A percentile compares a stretch with the other conserved stretches of the same genome.
Evolutionary conservation across 1,140 invertebrate genomes (phyloP).

Genomic region (Zaprionus ornatus): DNA sequence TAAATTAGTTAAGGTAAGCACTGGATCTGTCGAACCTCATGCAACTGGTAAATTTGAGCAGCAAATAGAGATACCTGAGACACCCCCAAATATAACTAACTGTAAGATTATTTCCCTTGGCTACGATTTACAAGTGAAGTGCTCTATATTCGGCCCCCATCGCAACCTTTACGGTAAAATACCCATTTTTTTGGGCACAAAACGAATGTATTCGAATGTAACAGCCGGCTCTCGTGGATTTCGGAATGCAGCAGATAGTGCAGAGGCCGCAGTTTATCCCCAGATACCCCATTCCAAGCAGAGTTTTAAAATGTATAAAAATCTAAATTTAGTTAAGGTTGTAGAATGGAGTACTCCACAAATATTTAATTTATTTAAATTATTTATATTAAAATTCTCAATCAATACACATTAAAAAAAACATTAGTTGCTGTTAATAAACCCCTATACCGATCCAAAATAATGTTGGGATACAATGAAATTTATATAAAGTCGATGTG

Average conservation of each 20-base stretch:
- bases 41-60: constrained; percentile 86
- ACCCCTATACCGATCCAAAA: too few relatives aligned
- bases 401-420: too few relatives aligned
- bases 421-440: too few relatives aligned
- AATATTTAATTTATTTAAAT: too few relatives aligned
- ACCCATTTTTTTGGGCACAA: constrained; percentile 87
- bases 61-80: constrained; percentile 86
- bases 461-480: too few relatives aligned
- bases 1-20: constrained; percentile 85
- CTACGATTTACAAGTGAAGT: constrained; percentile 87
- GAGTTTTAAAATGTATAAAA: too few relatives aligned
- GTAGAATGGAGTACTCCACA: too few relatives aligned
- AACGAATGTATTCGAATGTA: too few relatives aligned
- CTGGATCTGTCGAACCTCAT: constrained; percentile 85
- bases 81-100: constrained; percentile 87
- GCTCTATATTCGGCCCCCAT: constrained; percentile 85
- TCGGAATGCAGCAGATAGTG: constrained; percentile 80
- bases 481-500: too few relatives aligned
- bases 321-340: too few relatives aligned
- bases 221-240: constrained; percentile 84
- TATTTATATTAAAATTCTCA: too few relatives aligned
- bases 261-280: constrained; percentile 83
- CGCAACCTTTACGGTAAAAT: constrained; percentile 85
- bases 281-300: constrained; percentile 51
- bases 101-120: constrained; percentile 88